Percentiles rank a stretch among this genome's conserved stretches.
Evolutionary conservation across 2,888 invertebrate genomes (phyloP).

Genomic region (Pterobdella sp.): DNA sequence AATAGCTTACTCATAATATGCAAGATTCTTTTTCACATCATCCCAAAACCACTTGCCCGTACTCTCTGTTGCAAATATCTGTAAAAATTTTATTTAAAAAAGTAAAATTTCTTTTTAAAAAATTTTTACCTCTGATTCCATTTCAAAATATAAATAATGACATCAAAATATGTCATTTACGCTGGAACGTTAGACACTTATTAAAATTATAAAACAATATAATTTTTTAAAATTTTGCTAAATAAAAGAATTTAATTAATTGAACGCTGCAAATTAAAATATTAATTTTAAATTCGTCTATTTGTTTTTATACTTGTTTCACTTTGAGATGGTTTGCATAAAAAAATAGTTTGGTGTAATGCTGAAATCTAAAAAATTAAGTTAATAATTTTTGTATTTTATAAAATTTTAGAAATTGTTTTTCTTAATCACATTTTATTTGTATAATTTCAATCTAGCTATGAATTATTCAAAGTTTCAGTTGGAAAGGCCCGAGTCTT

Average conservation of each 20-base stretch:
- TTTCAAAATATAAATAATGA: neutral
- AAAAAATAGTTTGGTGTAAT: neutral
- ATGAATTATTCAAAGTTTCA: neutral
- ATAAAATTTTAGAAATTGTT: neutral
- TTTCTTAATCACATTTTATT: neutral
- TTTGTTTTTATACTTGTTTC: neutral
- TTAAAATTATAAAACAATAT: neutral
- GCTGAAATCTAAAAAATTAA: neutral
- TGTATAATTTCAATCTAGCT: neutral
- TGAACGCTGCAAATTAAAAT: neutral
- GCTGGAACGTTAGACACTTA: too few species aligned
- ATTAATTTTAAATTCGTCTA: neutral
- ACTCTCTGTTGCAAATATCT: neutral
- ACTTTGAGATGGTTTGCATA: neutral
- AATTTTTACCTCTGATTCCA: neutral
- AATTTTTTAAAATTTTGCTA: neutral
- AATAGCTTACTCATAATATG: neutral
- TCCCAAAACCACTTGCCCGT: slow-evolving; percentile 6
- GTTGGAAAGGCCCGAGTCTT: slow-evolving; percentile 20
- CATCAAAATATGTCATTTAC: too few species aligned
- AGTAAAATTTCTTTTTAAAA: neutral
- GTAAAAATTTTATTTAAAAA: neutral
- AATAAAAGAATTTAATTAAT: neutral
- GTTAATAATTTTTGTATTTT: neutral
- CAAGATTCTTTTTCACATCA: neutral